Evolutionary conservation across 2,113 vertebrate genomes (phyloP).

Genomic region (Marmota flaviventris): DNA sequence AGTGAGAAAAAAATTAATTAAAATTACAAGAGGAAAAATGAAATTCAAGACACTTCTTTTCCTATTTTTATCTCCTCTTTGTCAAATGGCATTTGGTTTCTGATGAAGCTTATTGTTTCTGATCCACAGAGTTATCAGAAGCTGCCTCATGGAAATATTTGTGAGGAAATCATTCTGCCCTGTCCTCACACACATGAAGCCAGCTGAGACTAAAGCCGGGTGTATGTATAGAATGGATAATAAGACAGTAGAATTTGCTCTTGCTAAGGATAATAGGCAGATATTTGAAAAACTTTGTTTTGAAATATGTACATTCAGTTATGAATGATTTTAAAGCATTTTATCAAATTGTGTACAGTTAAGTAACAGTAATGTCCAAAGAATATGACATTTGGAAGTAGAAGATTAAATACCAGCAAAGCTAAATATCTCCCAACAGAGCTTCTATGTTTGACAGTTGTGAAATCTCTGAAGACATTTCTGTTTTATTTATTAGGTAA

Average conservation of each 20-base stretch:
- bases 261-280: not conserved
- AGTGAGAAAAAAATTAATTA: not conserved
- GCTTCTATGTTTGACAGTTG: constrained; percentile 47
- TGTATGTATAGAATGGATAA: not conserved
- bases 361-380: not conserved
- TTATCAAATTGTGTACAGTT: not conserved
- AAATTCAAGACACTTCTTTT: not conserved
- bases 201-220: not conserved
- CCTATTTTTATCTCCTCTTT: not conserved
- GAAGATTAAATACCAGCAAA: constrained; percentile 43
- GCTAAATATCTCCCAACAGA: constrained; percentile 31
- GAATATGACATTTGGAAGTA: constrained; percentile 31
- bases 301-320: not conserved
- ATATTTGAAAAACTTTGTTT: not conserved
- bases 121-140: not conserved
- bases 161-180: not conserved
- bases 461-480: constrained; percentile 65
- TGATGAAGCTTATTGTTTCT: not conserved
- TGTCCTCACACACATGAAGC: not conserved
- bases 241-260: not conserved
- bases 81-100: not conserved
- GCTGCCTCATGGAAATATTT: not conserved
- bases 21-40: not conserved
- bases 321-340: not conserved
- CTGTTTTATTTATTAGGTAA: constrained; percentile 55